Evolutionary conservation across 2,888 invertebrate species (phyloP).

Genomic region (Coenonympha arcania): DNA sequence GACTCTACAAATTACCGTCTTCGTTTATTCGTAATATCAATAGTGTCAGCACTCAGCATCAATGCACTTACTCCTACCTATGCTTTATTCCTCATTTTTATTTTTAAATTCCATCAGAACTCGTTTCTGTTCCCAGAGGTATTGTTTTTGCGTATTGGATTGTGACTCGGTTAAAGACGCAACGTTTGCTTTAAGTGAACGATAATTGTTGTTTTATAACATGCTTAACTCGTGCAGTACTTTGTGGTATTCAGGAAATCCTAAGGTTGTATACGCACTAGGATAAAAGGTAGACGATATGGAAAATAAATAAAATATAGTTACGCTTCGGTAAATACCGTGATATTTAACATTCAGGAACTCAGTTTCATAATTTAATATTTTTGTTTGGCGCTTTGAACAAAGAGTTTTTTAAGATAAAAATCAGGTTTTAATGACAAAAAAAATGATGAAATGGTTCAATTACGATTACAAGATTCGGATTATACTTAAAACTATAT

Average conservation of each 20-base stretch:
- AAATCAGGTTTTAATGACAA: too few relatives aligned
- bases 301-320: background rate
- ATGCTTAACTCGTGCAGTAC: background rate
- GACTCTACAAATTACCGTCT: background rate
- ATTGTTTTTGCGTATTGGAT: constrained; percentile 25
- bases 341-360: too few relatives aligned
- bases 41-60: constrained; percentile 5
- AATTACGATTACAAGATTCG: too few relatives aligned
- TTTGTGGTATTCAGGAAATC: background rate
- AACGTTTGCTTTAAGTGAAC: constrained; percentile 10
- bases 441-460: too few relatives aligned
- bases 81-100: constrained; percentile 7
- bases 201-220: constrained; percentile 8
- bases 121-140: constrained; percentile 24
- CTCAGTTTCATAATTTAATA: too few relatives aligned
- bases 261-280: background rate
- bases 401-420: too few relatives aligned
- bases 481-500: too few relatives aligned
- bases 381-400: too few relatives aligned
- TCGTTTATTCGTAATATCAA: constrained; percentile 6
- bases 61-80: background rate
- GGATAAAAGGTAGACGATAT: background rate
- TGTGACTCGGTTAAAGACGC: constrained; percentile 15
- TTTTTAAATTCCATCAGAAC: constrained; percentile 21
- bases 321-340: too few relatives aligned